Percentiles rank a stretch among this genome's conserved stretches.
phyloP scores from a whole-genome alignment of 2,888 invertebrate species.

The Chaetogeoica ovagalla region DNA sequence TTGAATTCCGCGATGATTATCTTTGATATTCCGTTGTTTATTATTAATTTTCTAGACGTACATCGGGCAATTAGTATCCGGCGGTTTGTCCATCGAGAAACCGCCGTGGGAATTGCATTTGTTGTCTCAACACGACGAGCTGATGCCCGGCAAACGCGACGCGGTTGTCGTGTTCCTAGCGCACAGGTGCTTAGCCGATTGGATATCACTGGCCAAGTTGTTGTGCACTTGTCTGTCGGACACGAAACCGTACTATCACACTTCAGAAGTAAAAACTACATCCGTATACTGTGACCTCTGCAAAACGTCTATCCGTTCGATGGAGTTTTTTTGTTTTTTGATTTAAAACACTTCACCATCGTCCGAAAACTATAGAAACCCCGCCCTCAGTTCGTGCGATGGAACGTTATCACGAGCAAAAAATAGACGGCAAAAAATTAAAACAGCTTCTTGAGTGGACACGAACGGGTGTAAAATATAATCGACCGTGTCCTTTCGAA shows the following conservation, averaged over 20 bases:
- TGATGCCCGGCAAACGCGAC: constrained; percentile 56
- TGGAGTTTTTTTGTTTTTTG: too few species aligned
- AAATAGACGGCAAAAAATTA: too few species aligned
- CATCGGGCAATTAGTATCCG: constrained; percentile 60
- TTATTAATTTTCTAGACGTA: constrained; percentile 58
- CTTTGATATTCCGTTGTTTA: too few species aligned
- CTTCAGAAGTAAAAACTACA: constrained; percentile 56
- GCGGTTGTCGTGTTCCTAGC: constrained; percentile 60
- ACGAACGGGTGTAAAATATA: too few species aligned
- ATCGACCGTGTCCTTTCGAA: too few species aligned
- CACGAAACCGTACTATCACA: constrained; percentile 56
- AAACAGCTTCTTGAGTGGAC: too few species aligned
- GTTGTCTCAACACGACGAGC: constrained; percentile 57
- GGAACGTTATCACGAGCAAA: too few species aligned
- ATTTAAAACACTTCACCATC: too few species aligned
- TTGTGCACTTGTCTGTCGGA: constrained; percentile 60
- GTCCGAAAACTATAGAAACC: too few species aligned
- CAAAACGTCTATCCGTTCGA: too few species aligned
- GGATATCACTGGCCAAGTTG: constrained; percentile 62
- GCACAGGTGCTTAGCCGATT: constrained; percentile 64
- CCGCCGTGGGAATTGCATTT: constrained; percentile 65
- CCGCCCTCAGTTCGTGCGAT: too few species aligned
- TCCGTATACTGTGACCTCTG: not conserved
- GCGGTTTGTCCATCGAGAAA: constrained; percentile 60
- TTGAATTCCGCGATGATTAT: too few species aligned